phyloP scores from a whole-genome alignment of 2,113 vertebrate species.

The Elephas maximus region DNA sequence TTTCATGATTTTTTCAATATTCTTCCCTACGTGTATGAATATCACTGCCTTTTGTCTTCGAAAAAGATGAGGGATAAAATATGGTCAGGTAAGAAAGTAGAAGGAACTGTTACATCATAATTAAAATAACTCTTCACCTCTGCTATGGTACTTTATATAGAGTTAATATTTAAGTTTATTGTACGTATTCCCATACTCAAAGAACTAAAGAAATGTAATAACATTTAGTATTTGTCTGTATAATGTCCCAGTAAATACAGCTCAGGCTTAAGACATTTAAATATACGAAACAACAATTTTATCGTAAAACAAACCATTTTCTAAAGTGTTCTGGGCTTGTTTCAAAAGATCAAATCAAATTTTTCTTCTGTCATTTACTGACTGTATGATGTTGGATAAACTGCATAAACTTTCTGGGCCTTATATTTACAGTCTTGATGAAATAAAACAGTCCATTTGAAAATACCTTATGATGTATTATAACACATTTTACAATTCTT shows the following conservation, averaged over 20 bases:
- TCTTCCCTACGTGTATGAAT: background rate
- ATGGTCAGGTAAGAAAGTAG: background rate
- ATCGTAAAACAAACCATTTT: background rate
- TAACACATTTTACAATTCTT: background rate
- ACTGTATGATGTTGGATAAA: background rate
- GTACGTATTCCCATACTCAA: background rate
- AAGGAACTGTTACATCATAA: background rate
- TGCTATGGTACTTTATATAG: background rate
- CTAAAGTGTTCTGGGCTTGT: background rate
- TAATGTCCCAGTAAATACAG: background rate
- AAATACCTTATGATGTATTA: background rate
- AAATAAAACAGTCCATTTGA: conserved; percentile 6
- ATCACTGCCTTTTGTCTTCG: background rate
- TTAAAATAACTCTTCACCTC: background rate
- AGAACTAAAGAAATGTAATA: background rate
- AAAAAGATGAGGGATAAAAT: background rate
- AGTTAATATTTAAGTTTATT: background rate
- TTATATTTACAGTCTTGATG: background rate
- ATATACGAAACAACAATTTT: background rate
- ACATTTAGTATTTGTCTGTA: background rate
- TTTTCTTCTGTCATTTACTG: background rate
- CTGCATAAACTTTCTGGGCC: background rate
- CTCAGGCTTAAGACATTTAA: conserved; percentile 3
- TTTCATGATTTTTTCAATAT: background rate
- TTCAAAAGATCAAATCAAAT: conserved; percentile 6